These are phyloP conservation scores for Catalaphyllia jardinei DNA, from an alignment of 64 coral and sea anemone species.

Conservation along the genomic window DNA sequence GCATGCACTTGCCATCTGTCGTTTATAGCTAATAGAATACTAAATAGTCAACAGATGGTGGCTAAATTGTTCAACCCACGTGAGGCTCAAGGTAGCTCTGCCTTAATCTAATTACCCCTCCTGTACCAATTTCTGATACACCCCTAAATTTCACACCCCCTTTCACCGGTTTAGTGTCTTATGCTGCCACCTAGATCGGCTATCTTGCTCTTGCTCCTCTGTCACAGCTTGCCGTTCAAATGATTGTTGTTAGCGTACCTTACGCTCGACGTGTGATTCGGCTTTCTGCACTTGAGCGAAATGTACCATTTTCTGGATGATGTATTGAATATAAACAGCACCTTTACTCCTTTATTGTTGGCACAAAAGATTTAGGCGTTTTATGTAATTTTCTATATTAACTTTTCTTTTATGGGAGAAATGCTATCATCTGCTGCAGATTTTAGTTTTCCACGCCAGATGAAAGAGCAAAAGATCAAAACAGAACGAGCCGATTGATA, in stretches of 20 bases:
- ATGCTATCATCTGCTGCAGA: conserved; percentile 49
- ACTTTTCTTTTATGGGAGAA: conserved; percentile 40
- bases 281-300: conserved; percentile 3
- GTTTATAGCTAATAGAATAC: conserved; percentile 99
- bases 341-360: conserved; percentile 45
- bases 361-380: conserved; percentile 43
- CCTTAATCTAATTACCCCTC: conserved; percentile 96
- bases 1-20: conserved; percentile 94
- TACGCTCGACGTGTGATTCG: background rate
- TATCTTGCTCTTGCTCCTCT: background rate
- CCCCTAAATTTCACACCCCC: conserved; percentile 73
- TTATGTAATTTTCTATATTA: conserved; percentile 55
- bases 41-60: conserved; percentile 99
- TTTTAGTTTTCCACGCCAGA: conserved; percentile 43
- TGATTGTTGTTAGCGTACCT: conserved; percentile 6
- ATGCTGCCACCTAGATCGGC: background rate
- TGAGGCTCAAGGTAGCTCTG: conserved; percentile 89
- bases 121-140: conserved; percentile 55
- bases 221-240: conserved; percentile 8
- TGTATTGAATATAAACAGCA: conserved; percentile 53
- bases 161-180: conserved; percentile 14
- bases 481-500: conserved; percentile 1
- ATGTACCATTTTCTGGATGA: conserved; percentile 52
- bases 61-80: conserved; percentile 97
- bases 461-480: conserved; percentile 23